Percentiles rank a stretch among this genome's conserved stretches.
Evolutionary conservation across 1,140 invertebrate species (phyloP).

Genomic region (Scaptomyza graminum): DNA sequence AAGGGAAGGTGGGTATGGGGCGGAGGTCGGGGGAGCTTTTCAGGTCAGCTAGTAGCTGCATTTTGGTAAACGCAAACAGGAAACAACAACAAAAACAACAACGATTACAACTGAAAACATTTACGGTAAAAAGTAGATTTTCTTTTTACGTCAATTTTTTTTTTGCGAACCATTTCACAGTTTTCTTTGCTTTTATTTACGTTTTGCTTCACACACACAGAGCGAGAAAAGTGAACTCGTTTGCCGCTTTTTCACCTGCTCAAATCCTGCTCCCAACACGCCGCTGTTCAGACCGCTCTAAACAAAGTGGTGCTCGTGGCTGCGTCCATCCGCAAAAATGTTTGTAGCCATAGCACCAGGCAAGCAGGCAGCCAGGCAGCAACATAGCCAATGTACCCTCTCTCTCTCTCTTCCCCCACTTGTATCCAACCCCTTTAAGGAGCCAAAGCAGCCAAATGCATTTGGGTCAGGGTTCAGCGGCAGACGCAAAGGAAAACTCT

Average conservation of each 20-base stretch:
- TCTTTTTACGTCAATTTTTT: conserved; percentile 65
- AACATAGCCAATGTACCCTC: neutral
- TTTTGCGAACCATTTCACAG: conserved; percentile 61
- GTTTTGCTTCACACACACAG: conserved; percentile 57
- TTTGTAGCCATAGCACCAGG: conserved; percentile 59
- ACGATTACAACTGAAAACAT: conserved; percentile 59
- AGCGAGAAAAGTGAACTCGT: conserved; percentile 51
- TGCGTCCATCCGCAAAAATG: conserved; percentile 78
- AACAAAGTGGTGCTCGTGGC: conserved; percentile 73
- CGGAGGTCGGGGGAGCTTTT: conserved; percentile 32
- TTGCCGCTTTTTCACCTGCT: neutral
- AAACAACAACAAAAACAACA: conserved; percentile 39
- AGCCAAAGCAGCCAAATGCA: conserved; percentile 13
- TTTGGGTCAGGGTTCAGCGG: conserved; percentile 68
- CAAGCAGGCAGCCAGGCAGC: conserved; percentile 17
- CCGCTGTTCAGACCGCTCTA: conserved; percentile 37
- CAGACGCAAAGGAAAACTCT: conserved; percentile 45
- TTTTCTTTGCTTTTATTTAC: conserved; percentile 73
- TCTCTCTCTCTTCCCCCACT: neutral
- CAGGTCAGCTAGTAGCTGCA: conserved; percentile 74
- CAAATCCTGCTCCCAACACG: neutral
- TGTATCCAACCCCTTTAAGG: neutral
- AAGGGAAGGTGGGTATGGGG: neutral
- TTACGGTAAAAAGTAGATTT: conserved; percentile 71
- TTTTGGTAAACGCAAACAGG: conserved; percentile 54